A percentile compares a stretch with the other conserved stretches of the same genome.
These are phyloP conservation scores for Dryocosmus kuriphilus DNA, from an alignment of 2,888 invertebrate species.

Conservation along the genomic window DNA sequence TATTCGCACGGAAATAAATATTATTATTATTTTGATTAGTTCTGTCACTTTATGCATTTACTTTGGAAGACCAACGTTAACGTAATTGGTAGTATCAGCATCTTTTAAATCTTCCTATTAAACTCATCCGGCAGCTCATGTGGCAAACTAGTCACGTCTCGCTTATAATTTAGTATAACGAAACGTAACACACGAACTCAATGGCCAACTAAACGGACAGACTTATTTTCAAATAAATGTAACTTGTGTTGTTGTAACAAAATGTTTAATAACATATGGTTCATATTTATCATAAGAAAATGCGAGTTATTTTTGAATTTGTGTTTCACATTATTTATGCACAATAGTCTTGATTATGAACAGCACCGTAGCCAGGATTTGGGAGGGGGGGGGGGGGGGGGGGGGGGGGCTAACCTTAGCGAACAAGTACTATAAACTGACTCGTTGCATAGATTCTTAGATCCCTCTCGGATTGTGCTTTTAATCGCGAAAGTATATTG, in stretches of 20 bases:
- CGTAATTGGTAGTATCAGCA: constrained; percentile 23
- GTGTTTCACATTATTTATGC: no score
- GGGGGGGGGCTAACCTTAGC: no score
- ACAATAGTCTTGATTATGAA: no score
- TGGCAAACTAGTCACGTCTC: constrained; percentile 69
- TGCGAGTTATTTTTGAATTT: no score
- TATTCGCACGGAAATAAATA: background rate
- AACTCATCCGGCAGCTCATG: constrained; percentile 55
- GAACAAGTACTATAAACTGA: no score
- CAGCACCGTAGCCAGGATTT: no score
- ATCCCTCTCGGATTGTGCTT: constrained; percentile 53
- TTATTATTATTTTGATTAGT: background rate
- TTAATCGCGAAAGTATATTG: constrained; percentile 59
- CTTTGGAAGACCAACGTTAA: constrained; percentile 5
- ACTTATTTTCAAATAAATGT: constrained; percentile 8
- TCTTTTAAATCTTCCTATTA: constrained; percentile 40
- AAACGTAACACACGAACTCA: constrained; percentile 72
- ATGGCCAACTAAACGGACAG: constrained; percentile 57
- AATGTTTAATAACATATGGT: background rate
- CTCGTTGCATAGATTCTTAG: constrained; percentile 45
- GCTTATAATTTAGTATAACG: constrained; percentile 71
- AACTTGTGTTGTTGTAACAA: background rate
- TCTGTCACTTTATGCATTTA: background rate
- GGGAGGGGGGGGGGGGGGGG: no score
- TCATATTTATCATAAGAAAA: no score